Base-by-base conservation (phyloP, 2,888 invertebrate species). In the Globia sparganii region DNA sequence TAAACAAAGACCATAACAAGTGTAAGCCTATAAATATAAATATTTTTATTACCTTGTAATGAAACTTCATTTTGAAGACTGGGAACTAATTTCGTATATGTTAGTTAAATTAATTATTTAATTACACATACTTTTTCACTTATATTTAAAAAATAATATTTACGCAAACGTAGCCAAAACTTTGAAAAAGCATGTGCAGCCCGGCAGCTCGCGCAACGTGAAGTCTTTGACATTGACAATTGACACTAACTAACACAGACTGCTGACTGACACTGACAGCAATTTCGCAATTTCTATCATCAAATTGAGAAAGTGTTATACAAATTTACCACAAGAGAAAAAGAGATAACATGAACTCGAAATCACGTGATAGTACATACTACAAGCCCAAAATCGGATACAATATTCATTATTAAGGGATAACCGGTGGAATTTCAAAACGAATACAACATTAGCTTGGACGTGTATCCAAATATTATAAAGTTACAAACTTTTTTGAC, bases 51-150 rank as follows among this genome's bases (percentile, higher is more conserved):
- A 96, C 96, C 94, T 95, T 96, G 82, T 95, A 96, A 88, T 96
- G 96, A 85, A 94, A 96, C 91, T 95, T 96, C 96, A 96, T 96
- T 75, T 83, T 92, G 64, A 37, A 40, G 34, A 69, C 11, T 15
- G 8, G n/a, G 0, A n/a, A 15, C 4, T 64, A 69, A 67, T 67
- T 68, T 28, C 13, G 13, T 5, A 15, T 13, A 28, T 0, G 59
- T n/a, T 31, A 46, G 5, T 65, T 64, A 0, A 9, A 13, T 61
- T 56, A 0, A 31, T 49, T 66, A 72, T 49, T 53, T 21, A 9
- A 53, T 43, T 11, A 40, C 40, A 53, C 59, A 77, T 64, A 46
- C 5, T 65, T 34, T 59, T 59, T 66, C 53, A 61, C 8, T 49
- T 40, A 66, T 2, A 68, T 34, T 61, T 37, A 1, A 18, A 6